Percentiles rank a stretch among this genome's conserved stretches.
These are phyloP conservation scores for Tricholaema leucomelas DNA, from an alignment of 2,113 vertebrate genomes.

Conservation along the genomic window DNA sequence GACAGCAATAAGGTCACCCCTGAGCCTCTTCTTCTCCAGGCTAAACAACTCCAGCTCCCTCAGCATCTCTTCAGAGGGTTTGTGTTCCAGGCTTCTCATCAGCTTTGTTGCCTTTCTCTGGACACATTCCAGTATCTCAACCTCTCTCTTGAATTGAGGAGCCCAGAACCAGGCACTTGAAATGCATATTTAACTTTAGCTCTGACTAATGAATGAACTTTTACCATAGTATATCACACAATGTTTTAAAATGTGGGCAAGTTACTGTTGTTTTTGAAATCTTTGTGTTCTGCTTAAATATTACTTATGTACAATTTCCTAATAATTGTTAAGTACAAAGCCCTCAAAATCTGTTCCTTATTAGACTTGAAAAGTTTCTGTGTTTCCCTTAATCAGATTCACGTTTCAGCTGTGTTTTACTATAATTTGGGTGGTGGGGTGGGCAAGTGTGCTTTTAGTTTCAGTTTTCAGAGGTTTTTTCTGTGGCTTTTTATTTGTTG, in stretches of 20 bases:
- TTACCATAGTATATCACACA: not conserved
- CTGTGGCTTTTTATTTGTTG: not conserved
- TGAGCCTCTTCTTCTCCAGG: too few species aligned
- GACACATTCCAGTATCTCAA: too few species aligned
- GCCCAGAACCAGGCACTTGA: too few species aligned
- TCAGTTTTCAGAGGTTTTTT: not conserved
- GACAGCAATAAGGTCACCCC: too few species aligned
- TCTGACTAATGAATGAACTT: not conserved
- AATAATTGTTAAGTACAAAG: conserved; percentile 16
- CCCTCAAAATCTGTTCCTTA: conserved; percentile 25
- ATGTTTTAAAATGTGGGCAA: not conserved
- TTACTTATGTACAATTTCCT: conserved; percentile 27
- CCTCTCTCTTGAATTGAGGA: too few species aligned
- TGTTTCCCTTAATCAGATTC: conserved; percentile 21
- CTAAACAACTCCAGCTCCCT: too few species aligned
- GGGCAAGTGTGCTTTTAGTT: not conserved
- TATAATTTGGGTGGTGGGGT: not conserved
- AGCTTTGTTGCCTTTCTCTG: too few species aligned
- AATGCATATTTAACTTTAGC: not conserved
- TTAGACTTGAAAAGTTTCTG: conserved; percentile 38
- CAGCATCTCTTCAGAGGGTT: too few species aligned
- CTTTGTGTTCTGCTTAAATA: not conserved
- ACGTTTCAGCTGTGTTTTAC: conserved; percentile 13
- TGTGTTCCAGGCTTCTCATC: too few species aligned
- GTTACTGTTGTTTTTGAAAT: conserved; percentile 11